phyloP scores from a whole-genome alignment of 2,113 vertebrate species.

The Mixornis gularis region DNA sequence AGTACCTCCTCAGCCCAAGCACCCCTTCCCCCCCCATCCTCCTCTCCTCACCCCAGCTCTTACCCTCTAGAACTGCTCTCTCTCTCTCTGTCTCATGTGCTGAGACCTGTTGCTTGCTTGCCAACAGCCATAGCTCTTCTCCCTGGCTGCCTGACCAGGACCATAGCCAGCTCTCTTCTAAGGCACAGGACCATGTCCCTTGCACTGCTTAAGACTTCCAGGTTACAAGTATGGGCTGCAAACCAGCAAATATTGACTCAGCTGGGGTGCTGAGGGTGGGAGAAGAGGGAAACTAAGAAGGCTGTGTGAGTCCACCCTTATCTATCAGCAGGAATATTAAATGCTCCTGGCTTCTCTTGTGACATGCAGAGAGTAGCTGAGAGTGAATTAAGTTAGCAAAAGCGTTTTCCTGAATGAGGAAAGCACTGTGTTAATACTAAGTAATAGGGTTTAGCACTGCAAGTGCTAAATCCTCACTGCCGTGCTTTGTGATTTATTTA shows the following conservation, averaged over 20 bases:
- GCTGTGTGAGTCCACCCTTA: background rate
- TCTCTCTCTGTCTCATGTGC: background rate
- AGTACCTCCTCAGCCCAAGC: background rate
- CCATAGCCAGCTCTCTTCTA: background rate
- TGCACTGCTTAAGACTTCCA: background rate
- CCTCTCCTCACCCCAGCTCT: background rate
- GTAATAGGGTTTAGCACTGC: background rate
- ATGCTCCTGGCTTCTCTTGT: background rate
- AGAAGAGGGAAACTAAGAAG: background rate
- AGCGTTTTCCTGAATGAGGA: background rate
- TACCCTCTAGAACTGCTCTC: background rate
- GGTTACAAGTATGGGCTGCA: background rate
- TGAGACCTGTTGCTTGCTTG: background rate
- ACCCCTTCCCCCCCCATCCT: background rate
- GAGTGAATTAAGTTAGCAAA: slow-evolving; percentile 14
- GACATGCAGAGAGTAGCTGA: background rate
- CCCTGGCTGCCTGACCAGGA: background rate
- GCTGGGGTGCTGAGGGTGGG: background rate
- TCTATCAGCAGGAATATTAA: background rate
- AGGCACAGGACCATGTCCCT: background rate
- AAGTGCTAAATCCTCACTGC: slow-evolving; percentile 7
- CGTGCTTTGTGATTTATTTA: background rate
- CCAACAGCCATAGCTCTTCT: background rate
- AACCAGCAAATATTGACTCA: rapidly evolving
- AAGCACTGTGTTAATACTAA: background rate